Base-by-base conservation (phyloP, 1,140 invertebrate species). In the Leguminivora glycinivorella region DNA sequence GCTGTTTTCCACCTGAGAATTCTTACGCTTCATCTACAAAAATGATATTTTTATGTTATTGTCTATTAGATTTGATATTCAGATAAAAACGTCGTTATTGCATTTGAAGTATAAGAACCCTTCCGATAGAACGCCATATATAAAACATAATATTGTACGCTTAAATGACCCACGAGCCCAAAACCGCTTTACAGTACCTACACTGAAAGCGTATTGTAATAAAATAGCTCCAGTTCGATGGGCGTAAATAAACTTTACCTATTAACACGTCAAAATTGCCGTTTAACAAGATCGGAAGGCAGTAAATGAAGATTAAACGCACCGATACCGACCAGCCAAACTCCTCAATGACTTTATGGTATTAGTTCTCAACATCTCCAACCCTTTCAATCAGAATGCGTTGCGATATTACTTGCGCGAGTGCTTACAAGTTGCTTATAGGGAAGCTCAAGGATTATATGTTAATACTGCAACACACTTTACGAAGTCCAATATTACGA, bases 181-280 rank as follows among this genome's bases (percentile, higher is more conserved):
- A 12, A 29, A 63, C 26, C 29, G 25, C n/a, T 17, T n/a, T 63
- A 19, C n/a, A n/a, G n/a, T n/a, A n/a, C n/a, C n/a, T n/a, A n/a
- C 12, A 31, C 58, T 6, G 26, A 25, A 58, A 63, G 58, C 58
- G 29, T 67, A 67, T 67, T 67, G 63, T 67, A 40, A 67, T 67
- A 67, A 67, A 67, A 67, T 31, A 52, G 47, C 47, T 72, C 71
- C 74, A 69, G 74, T 76, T 78, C 76, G 69, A 75, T 79, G 76
- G 75, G 73, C 69, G 73, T 80, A 82, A 81, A 82, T 83, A 83
- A 87, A 87, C 78, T 87, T 85, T 75, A 75, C 77, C 83, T 82
- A 83, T 88, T 88, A 85, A 81, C 84, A 84, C 86, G 83, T 85
- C 79, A 84, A 79, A 87, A 87, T 84, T 83, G 81, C 74, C 82